Evolutionary conservation across 2,888 invertebrate species (phyloP), one percentile per base, ranked within the genome.

Genomic region (Euclidia mi): DNA sequence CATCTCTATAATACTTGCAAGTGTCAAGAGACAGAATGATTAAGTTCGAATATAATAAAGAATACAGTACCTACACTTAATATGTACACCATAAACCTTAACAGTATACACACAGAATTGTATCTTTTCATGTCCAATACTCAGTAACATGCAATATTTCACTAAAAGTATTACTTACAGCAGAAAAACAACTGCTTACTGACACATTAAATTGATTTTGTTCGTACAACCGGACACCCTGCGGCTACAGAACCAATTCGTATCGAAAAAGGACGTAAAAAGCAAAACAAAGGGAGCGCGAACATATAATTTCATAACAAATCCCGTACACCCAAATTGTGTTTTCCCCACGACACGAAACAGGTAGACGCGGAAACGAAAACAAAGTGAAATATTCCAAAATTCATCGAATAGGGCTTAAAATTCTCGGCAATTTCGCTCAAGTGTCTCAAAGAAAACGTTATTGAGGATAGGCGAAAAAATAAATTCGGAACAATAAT

Each of bases 401-500:
- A 63, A 75, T 65, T 62, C 55, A 55, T 62, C 37, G 51, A 65
- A 46, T 49, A 48, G 42, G 45, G 56, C 59, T 66, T 59, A 60
- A 57, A 61, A 63, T 60, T 59, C 31, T 42, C 41, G 34, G 12
- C 49, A 64, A 59, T 61, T 58, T 56, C 14, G 43, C 63, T 48
- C 50, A 57, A 64, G 43, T 66, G 46, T 55, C 61, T 45, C 53
- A 59, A 69, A 69, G 66, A 57, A 71, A 74, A 62, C 44, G 42
- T 62, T 65, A 56, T 51, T 57, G 49, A 49, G 45, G 61, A 38
- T 28, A 53, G 12, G 46, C 7, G 4, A 25, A 64, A 64, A 66
- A 65, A n/a, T n/a, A n/a, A n/a, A 60, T 56, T 61, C 28, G 31
- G 31, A 65, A 70, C 65, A 74, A 63, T 71, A 77, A 72, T 66